Conservation (phyloP, 2,888 invertebrate genomes). For the Drosophila meridionalis region DNA sequence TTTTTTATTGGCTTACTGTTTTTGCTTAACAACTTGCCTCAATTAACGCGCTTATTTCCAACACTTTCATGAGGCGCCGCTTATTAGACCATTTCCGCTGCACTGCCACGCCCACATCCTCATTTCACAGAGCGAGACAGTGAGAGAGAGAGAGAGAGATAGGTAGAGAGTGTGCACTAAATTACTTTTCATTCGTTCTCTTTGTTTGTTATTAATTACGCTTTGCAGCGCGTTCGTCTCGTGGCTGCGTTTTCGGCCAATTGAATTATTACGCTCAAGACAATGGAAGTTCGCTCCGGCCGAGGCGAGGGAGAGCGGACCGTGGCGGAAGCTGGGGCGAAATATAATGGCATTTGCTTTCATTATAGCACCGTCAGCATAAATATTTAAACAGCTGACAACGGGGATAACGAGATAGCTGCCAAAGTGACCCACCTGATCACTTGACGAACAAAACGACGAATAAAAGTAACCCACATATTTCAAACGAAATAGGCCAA, state of each 20-base stretch:
- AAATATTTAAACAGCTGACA: conserved; percentile 77
- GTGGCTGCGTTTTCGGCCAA: conserved; percentile 62
- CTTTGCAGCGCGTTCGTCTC: conserved; percentile 52
- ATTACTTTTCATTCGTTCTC: conserved; percentile 61
- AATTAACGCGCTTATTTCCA: conserved; percentile 51
- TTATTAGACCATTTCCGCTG: conserved; percentile 74
- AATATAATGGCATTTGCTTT: conserved; percentile 72
- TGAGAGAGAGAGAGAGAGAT: neutral
- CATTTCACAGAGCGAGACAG: conserved; percentile 42
- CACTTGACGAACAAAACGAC: neutral
- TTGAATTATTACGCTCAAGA: conserved; percentile 72
- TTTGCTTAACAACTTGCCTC: conserved; percentile 42
- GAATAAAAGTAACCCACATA: conserved; percentile 27
- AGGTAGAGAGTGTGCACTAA: conserved; percentile 30
- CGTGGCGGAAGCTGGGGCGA: conserved; percentile 7
- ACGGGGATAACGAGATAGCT: conserved; percentile 66
- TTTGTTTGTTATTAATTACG: conserved; percentile 77
- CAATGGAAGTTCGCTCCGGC: conserved; percentile 43
- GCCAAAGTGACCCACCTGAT: conserved; percentile 28
- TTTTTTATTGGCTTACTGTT: conserved; percentile 14
- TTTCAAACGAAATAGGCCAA: conserved; percentile 40
- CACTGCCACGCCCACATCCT: conserved; percentile 72
- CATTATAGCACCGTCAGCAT: conserved; percentile 69
- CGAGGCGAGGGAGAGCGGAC: neutral
- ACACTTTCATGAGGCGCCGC: conserved; percentile 73